Evolutionary conservation across 2,113 vertebrate species (phyloP), one percentile per base, ranked within the genome.

Genomic region (Amia ocellicauda): DNA sequence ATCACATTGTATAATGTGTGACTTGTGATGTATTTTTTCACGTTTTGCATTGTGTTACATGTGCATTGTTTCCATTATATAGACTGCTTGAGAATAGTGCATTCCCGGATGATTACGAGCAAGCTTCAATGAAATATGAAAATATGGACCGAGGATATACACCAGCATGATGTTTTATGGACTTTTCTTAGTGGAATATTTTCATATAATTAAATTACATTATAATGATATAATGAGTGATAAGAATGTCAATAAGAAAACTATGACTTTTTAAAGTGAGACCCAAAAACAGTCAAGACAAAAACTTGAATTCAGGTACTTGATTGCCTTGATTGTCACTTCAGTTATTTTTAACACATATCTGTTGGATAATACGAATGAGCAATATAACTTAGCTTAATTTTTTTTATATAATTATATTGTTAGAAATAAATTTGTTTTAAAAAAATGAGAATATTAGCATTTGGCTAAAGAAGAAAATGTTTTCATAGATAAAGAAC

Each of bases 61-160:
- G 77, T 88, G 74, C 88, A 10, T 92, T 94, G 89, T 96, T 92
- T 93, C 86, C 88, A 91, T 92, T 88, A 89, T 90, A 81, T 96
- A 96, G 92, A 94, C 91, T 90, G 88, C 90, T 95, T 92, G 92
- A 91, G 84, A 91, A 90, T 90, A 94, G 88, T 90, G 86, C 82
- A 73, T 83, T 90, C 91, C 91, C 88, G 92, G 78, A 89, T 89
- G 91, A 87, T 83, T 93, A 83, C 84, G 91, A 94, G 88, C 91
- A 76, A 85, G 85, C 92, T 68, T 84, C 92, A 83, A 60, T 86
- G 90, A 89, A 86, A 89, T 89, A 70, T 87, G 91, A 90, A 77
- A 89, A 78, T 85, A 73, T 79, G 87, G 88, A 91, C 81, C 79
- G 71, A 86, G 90, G 87, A 84, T 88, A 86, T 75, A 84, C 91